phyloP scores from a whole-genome alignment of 1,140 invertebrate genomes.

The Oppia nitens region DNA sequence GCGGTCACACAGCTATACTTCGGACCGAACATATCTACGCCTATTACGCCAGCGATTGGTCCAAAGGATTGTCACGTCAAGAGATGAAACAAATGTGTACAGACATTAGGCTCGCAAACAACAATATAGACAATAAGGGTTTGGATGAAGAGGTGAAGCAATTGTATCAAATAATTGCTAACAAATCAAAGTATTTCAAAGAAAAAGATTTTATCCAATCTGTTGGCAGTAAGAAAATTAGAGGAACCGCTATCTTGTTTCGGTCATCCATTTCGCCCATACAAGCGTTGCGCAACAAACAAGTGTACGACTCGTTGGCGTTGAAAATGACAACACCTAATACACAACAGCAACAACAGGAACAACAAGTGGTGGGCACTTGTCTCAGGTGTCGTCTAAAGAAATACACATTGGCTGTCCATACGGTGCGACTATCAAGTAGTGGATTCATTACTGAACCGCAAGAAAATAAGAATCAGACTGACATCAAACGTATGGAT shows the following conservation, averaged over 20 bases:
- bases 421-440: conserved; percentile 9
- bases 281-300: neutral
- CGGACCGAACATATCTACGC: conserved; percentile 16
- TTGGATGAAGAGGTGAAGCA: neutral
- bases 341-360: neutral
- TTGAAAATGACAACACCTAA: neutral
- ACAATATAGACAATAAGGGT: neutral
- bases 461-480: neutral
- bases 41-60: conserved; percentile 7
- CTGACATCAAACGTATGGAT: neutral
- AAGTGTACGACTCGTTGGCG: neutral
- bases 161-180: neutral
- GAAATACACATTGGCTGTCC: conserved; percentile 13
- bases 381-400: conserved; percentile 7
- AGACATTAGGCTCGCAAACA: neutral
- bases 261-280: neutral
- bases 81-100: neutral
- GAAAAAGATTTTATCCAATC: neutral
- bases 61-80: neutral
- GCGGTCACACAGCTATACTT: conserved; percentile 24
- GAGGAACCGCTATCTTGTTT: neutral
- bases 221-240: neutral
- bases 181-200: neutral
- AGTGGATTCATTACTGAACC: neutral
- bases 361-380: neutral